Conservation (phyloP, 1,140 invertebrate genomes). For the Aphelinus certus region DNA sequence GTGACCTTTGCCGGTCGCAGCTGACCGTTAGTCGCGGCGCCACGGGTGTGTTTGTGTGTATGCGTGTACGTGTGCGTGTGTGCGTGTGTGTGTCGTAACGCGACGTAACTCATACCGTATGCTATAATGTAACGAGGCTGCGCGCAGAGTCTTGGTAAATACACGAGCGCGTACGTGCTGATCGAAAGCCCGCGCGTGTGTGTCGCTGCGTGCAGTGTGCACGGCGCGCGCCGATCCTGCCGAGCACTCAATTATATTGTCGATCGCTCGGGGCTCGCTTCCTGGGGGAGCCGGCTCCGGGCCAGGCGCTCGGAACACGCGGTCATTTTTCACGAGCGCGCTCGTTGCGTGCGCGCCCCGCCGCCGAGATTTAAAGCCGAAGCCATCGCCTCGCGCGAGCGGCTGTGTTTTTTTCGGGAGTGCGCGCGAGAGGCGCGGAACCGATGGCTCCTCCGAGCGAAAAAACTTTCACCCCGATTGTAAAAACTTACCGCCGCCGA, state of each 20-base stretch:
- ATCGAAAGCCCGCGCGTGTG: background rate
- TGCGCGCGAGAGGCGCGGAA: background rate
- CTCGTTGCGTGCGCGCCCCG: background rate
- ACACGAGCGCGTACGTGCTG: background rate
- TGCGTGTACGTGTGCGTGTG: too few species aligned
- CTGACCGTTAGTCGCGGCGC: conserved; percentile 48
- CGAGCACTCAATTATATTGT: too few species aligned
- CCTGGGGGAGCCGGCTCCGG: background rate
- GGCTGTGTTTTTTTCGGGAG: too few species aligned
- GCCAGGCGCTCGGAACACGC: too few species aligned
- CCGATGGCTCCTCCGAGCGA: background rate
- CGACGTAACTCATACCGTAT: conserved; percentile 42
- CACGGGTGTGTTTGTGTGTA: too few species aligned
- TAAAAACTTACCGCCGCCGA: background rate
- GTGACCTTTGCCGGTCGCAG: conserved; percentile 49
- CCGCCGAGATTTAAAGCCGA: too few species aligned
- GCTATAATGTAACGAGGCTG: background rate
- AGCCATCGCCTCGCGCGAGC: too few species aligned
- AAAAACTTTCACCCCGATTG: conserved; percentile 12
- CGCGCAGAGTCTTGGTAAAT: conserved; percentile 2
- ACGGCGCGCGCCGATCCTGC: background rate
- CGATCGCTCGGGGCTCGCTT: background rate
- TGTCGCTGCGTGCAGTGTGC: too few species aligned
- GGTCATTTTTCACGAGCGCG: background rate
- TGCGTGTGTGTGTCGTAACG: conserved; percentile 41